These are phyloP conservation scores for Petrosia ficiformis DNA, from an alignment of 37 sponge, comb jelly and placozoan species.

Conservation along the genomic window DNA sequence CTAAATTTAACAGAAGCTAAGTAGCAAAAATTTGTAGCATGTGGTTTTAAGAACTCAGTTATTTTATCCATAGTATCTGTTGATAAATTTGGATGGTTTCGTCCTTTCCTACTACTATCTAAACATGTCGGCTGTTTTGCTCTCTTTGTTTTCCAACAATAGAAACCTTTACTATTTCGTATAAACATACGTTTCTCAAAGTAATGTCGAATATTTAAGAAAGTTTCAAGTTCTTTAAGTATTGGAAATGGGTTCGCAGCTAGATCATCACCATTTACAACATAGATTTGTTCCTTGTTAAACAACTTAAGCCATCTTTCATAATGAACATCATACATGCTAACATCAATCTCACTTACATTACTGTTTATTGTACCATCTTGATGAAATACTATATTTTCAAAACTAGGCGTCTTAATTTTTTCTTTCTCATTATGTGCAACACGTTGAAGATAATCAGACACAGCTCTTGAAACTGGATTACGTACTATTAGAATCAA, in stretches of 20 bases:
- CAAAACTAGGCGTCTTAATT: conserved; percentile 10
- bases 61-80: conserved; percentile 18
- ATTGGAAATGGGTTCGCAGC: conserved; percentile 53
- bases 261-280: conserved; percentile 72
- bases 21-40: conserved; percentile 42
- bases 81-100: conserved; percentile 65
- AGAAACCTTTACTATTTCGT: conserved; percentile 80
- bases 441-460: conserved; percentile 65
- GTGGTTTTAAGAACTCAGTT: conserved; percentile 40
- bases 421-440: neutral
- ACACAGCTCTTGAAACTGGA: conserved; percentile 72
- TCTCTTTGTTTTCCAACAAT: conserved; percentile 67
- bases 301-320: conserved; percentile 69
- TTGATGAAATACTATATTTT: conserved; percentile 22
- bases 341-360: conserved; percentile 22
- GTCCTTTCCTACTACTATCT: conserved; percentile 77
- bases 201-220: conserved; percentile 43
- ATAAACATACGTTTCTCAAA: conserved; percentile 49
- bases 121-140: neutral
- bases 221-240: conserved; percentile 46
- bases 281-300: conserved; percentile 55
- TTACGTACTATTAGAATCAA: conserved; percentile 76
- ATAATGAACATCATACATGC: conserved; percentile 69
- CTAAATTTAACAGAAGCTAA: conserved; percentile 25
- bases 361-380: conserved; percentile 9